Evolutionary conservation across 2,113 vertebrate species (phyloP), one percentile per base, ranked within the genome.

Genomic region (Elgaria multicarinata): DNA sequence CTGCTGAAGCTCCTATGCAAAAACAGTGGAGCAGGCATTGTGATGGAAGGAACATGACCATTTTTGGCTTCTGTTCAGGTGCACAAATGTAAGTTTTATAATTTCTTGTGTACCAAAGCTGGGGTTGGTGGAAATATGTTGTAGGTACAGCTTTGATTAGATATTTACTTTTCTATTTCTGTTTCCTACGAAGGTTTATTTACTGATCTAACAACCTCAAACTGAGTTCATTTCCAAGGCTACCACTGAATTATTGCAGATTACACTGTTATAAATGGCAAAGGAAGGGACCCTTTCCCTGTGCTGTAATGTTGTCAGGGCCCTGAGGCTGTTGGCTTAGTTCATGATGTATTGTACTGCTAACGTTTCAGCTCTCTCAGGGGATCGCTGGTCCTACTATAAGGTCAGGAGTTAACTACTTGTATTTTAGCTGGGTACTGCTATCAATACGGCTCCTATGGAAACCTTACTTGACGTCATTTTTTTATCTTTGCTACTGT

Each of bases 391-490:
- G 96, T 96, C 95, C 94, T 96, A 95, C 96, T 94, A 93, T 96
- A 95, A 97, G 97, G 97, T 97, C 97, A 97, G 92, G 95, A 97
- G 97, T 97, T 98, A 98, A 98, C 97, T 97, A 96, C 96, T 97
- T 97, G 96, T 96, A 94, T 97, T 97, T 98, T 97, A 97, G 95
- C 96, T 95, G 95, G 95, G 92, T 96, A 93, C 91, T 71, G 93
- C 95, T 97, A 97, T 97, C 97, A 97, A 97, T 98, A 97, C 90
- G 3, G 97, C 97, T 97, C 93, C 97, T 97, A 97, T 98, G 96
- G 97, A 98, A 98, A 97, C 97, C 96, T 97, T 95, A 95, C 94
- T 95, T 97, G 97, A 97, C 94, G 97, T 98, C 97, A 98, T 97
- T 97, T 97, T 96, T 14, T 89, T 33, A 96, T 96, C 95, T 96